Evolutionary conservation across 1,140 invertebrate genomes (phyloP).

Genomic region (Camponotus floridanus): DNA sequence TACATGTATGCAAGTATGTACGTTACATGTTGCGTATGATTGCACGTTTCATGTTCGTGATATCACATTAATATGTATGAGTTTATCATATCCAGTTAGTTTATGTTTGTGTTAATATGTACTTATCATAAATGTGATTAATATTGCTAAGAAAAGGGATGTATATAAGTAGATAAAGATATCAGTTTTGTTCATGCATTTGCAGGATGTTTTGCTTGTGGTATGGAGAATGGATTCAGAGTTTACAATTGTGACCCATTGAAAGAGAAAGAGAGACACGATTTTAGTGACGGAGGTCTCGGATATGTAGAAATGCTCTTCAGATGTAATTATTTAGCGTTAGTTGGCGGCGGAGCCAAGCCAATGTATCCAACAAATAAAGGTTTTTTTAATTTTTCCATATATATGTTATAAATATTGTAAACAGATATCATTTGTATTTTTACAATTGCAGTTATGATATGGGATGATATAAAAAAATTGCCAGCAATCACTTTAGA

Average conservation of each 20-base stretch:
- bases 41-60: neutral
- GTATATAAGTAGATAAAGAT: constrained; percentile 60
- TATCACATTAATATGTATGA: constrained; percentile 35
- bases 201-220: constrained; percentile 98
- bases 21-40: neutral
- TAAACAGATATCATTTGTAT: constrained; percentile 37
- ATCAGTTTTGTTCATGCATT: constrained; percentile 68
- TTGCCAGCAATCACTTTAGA: constrained; percentile 96
- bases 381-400: constrained; percentile 86
- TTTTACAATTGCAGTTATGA: constrained; percentile 90
- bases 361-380: constrained; percentile 97
- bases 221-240: constrained; percentile 98
- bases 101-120: neutral
- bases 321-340: constrained; percentile 98
- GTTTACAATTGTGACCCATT: constrained; percentile 99
- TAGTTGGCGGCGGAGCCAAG: constrained; percentile 96
- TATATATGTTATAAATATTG: constrained; percentile 15
- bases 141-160: constrained; percentile 37
- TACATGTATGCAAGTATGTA: too few relatives aligned
- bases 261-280: constrained; percentile 98
- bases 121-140: constrained; percentile 28
- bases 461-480: constrained; percentile 99
- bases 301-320: constrained; percentile 99
- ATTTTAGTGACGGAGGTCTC: constrained; percentile 95
- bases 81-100: constrained; percentile 43